These are phyloP conservation scores for Pseudomyrmex pallidus DNA, from an alignment of 1,140 invertebrate genomes.

Conservation along the genomic window DNA sequence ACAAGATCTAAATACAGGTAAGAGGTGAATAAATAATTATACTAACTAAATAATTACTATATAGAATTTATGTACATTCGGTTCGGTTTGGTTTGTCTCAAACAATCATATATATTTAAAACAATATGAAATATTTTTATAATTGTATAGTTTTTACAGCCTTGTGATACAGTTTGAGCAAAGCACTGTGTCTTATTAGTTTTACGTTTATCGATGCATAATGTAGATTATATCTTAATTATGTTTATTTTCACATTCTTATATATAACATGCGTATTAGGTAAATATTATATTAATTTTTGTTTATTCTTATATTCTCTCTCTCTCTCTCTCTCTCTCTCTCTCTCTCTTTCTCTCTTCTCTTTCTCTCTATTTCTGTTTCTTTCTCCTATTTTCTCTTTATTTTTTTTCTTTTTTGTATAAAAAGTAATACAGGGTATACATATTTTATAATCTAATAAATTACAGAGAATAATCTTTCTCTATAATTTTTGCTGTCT, in stretches of 20 bases:
- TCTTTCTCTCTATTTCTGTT: too few relatives aligned
- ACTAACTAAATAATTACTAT: neutral
- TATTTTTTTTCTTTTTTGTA: too few relatives aligned
- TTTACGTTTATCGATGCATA: conserved; percentile 6
- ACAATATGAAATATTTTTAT: conserved; percentile 56
- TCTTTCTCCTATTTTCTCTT: too few relatives aligned
- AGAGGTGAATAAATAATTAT: too few relatives aligned
- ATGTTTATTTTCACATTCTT: conserved; percentile 40
- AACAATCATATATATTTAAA: conserved; percentile 31
- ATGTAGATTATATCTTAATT: conserved; percentile 28
- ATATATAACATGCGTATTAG: conserved; percentile 16
- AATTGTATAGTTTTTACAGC: conserved; percentile 44
- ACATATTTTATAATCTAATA: too few relatives aligned
- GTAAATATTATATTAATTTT: conserved; percentile 23
- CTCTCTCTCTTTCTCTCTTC: too few relatives aligned
- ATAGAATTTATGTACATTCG: conserved; percentile 46
- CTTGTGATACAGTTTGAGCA: conserved; percentile 50
- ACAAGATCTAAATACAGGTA: too few relatives aligned
- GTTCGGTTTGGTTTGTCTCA: conserved; percentile 30
- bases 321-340: too few relatives aligned
- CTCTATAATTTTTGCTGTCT: too few relatives aligned
- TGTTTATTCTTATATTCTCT: neutral
- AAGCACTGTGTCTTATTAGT: conserved; percentile 52
- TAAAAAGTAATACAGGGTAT: too few relatives aligned
- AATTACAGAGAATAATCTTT: too few relatives aligned